A percentile compares a stretch with the other conserved stretches of the same genome.
Evolutionary conservation across 2,797 vertebrate genomes (phyloP).

Genomic region (Dallia pectoralis): DNA sequence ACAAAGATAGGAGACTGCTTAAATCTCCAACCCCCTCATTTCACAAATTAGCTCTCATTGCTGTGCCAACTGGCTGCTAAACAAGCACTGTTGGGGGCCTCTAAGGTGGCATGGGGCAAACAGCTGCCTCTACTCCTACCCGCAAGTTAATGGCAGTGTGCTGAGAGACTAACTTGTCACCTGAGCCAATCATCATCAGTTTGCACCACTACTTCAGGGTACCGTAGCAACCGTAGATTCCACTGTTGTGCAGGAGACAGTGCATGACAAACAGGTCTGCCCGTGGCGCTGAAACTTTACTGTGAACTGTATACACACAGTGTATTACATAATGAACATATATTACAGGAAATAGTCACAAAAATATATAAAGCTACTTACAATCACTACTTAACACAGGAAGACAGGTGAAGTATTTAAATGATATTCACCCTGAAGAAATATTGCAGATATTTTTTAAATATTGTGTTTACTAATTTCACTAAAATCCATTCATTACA

Average conservation of each 20-base stretch:
- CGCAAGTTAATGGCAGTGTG: not conserved
- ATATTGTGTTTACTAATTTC: not conserved
- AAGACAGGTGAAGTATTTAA: not conserved
- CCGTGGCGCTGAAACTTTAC: too few species aligned
- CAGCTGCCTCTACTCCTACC: constrained; percentile 21
- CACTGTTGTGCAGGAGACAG: not conserved
- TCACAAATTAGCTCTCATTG: too few species aligned
- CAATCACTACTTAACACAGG: not conserved
- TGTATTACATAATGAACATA: too few species aligned
- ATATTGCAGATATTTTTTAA: not conserved
- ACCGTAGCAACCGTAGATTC: not conserved
- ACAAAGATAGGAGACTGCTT: constrained; percentile 6
- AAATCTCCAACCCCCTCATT: not conserved
- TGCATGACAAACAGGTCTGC: not conserved
- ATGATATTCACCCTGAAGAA: not conserved
- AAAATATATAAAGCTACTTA: not conserved
- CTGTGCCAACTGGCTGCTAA: too few species aligned
- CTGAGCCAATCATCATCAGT: not conserved
- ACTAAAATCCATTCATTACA: too few species aligned
- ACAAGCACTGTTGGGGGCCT: not conserved
- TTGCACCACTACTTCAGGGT: constrained; percentile 2
- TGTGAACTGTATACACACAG: too few species aligned
- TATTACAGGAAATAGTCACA: not conserved
- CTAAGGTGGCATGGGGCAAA: not conserved
- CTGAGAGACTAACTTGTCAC: constrained; percentile 1